These are phyloP conservation scores for Trichopria drosophilae DNA, from an alignment of 2,888 invertebrate genomes.

Conservation along the genomic window DNA sequence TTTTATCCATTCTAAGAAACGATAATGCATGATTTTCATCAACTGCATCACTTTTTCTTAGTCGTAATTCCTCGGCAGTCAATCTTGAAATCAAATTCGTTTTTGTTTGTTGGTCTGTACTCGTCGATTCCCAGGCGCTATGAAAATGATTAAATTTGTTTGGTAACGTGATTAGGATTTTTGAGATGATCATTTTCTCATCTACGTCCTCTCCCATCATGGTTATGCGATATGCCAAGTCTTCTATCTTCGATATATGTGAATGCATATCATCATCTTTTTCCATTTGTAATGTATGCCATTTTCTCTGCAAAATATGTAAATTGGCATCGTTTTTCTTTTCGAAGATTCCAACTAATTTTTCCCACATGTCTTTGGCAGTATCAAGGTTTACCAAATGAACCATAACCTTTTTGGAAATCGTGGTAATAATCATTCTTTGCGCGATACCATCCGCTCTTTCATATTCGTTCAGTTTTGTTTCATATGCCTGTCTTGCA, in stretches of 20 bases:
- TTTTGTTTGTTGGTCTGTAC: conserved; percentile 2
- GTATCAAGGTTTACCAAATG: conserved; percentile 29
- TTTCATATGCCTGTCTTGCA: too few relatives aligned
- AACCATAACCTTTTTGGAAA: conserved; percentile 33
- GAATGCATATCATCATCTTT: too few relatives aligned
- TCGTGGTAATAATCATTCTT: conserved; percentile 33
- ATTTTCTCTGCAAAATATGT: conserved; percentile 29
- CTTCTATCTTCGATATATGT: conserved; percentile 31
- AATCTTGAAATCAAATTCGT: conserved; percentile 12
- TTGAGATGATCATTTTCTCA: conserved; percentile 27
- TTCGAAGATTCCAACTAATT: conserved; percentile 32
- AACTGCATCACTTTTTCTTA: too few relatives aligned
- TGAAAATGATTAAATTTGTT: conserved; percentile 19
- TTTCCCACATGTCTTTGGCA: conserved; percentile 33
- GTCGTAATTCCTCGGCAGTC: conserved; percentile 10
- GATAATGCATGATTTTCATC: too few relatives aligned
- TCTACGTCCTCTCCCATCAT: conserved; percentile 24
- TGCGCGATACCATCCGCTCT: conserved; percentile 33
- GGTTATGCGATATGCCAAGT: conserved; percentile 28
- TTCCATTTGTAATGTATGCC: too few relatives aligned
- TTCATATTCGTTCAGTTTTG: conserved; percentile 12
- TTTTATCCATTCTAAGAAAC: too few relatives aligned
- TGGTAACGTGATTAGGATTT: conserved; percentile 28
- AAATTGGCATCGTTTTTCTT: conserved; percentile 30
- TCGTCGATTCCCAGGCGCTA: conserved; percentile 20